These are phyloP conservation scores for Halcyon smyrnensis DNA, from an alignment of 2,797 vertebrate genomes.

Conservation along the genomic window DNA sequence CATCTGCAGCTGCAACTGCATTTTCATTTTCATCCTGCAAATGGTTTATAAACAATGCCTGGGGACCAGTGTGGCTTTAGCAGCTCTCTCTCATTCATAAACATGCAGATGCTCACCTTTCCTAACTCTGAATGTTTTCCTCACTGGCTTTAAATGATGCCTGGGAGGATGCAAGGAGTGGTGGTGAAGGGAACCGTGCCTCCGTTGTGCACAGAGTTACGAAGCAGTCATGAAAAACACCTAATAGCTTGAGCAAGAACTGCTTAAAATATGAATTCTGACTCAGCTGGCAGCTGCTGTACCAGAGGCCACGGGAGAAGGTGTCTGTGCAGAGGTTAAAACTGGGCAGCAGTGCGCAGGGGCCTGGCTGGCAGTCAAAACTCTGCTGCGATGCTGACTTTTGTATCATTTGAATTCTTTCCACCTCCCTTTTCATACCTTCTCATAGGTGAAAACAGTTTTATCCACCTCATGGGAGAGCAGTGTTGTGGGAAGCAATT, in stretches of 20 bases:
- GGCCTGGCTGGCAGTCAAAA: not conserved
- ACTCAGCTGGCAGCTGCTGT: conserved; percentile 14
- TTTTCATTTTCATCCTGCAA: not conserved
- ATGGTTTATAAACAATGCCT: not conserved
- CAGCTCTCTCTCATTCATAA: not conserved
- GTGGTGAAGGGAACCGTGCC: not conserved
- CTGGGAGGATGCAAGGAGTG: not conserved
- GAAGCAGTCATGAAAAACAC: not conserved
- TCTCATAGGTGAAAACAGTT: not conserved
- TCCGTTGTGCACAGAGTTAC: not conserved
- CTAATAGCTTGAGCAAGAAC: not conserved
- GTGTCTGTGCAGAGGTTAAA: not conserved
- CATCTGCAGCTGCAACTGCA: rapidly evolving
- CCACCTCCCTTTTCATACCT: not conserved
- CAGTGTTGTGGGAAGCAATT: not conserved
- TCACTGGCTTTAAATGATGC: not conserved
- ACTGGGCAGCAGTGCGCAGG: not conserved
- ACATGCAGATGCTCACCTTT: not conserved
- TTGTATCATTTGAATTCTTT: not conserved
- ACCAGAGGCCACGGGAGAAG: not conserved
- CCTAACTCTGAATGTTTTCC: not conserved
- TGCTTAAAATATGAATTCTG: conserved; percentile 8
- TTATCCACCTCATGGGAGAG: not conserved
- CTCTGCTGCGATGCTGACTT: not conserved
- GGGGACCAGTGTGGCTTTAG: not conserved